These are phyloP conservation scores for Scolopax mira DNA, from an alignment of 2,113 vertebrate genomes.

Conservation along the genomic window DNA sequence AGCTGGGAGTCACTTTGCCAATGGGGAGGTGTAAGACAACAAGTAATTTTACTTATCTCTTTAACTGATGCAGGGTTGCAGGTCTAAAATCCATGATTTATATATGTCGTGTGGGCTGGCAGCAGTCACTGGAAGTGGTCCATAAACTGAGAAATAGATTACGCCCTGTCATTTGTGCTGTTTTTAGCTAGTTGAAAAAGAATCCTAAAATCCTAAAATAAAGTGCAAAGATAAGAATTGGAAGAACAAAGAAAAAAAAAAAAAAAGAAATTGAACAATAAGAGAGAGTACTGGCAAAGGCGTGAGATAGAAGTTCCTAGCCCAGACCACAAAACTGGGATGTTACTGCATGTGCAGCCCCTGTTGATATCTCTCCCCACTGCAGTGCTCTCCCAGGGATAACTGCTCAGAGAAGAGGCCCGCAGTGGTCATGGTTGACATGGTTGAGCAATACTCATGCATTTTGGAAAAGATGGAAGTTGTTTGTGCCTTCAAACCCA, in stretches of 20 bases:
- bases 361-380: neutral
- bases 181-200: constrained; percentile 13
- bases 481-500: neutral
- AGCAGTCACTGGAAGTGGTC: neutral
- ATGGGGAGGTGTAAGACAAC: constrained; percentile 35
- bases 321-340: neutral
- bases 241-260: neutral
- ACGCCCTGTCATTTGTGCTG: neutral
- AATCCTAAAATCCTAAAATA: constrained; percentile 6
- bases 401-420: neutral
- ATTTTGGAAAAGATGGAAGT: neutral
- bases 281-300: neutral
- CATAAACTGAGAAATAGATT: constrained; percentile 47
- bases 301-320: neutral
- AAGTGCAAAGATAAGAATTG: neutral
- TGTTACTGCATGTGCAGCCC: neutral
- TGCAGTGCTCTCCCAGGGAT: neutral
- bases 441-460: neutral
- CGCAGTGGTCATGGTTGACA: neutral
- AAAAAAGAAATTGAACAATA: neutral
- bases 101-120: neutral
- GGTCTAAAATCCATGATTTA: constrained; percentile 30
- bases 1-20: constrained; percentile 29
- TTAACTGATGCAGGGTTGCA: neutral
- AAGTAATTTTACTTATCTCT: constrained; percentile 27